These are phyloP conservation scores for Procambarus clarkii DNA, from an alignment of 1,140 invertebrate species.

Conservation along the genomic window DNA sequence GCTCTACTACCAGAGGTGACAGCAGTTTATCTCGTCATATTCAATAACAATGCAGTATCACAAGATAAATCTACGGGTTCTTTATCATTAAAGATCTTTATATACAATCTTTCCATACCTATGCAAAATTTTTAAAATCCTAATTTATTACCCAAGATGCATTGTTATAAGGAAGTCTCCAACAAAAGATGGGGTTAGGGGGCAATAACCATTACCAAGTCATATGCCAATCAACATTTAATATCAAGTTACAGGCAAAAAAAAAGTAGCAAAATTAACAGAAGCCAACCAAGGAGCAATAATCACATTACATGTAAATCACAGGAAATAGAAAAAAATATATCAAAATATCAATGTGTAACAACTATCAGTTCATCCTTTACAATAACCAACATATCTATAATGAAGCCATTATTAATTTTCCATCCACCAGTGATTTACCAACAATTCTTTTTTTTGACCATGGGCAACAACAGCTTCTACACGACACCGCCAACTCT, in stretches of 20 bases:
- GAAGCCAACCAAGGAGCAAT: constrained; percentile 59
- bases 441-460: neutral
- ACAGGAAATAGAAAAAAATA: constrained; percentile 1
- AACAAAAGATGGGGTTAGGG: neutral
- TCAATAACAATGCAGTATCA: constrained; percentile 7
- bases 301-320: constrained; percentile 39
- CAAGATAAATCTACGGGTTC: constrained; percentile 1
- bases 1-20: neutral
- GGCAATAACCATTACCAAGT: neutral
- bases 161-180: neutral
- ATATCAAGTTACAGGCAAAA: constrained; percentile 13
- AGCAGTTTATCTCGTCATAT: neutral
- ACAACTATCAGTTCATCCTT: neutral
- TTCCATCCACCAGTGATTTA: neutral
- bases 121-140: neutral
- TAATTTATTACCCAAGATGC: constrained; percentile 1
- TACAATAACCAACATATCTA: neutral
- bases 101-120: constrained; percentile 11
- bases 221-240: neutral
- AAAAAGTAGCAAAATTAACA: constrained; percentile 30
- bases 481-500: neutral
- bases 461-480: neutral
- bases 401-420: neutral
- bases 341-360: neutral
- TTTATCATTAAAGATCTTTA: constrained; percentile 2